Base-by-base conservation (phyloP, 2,113 vertebrate species). In the Platichthys stellatus region DNA sequence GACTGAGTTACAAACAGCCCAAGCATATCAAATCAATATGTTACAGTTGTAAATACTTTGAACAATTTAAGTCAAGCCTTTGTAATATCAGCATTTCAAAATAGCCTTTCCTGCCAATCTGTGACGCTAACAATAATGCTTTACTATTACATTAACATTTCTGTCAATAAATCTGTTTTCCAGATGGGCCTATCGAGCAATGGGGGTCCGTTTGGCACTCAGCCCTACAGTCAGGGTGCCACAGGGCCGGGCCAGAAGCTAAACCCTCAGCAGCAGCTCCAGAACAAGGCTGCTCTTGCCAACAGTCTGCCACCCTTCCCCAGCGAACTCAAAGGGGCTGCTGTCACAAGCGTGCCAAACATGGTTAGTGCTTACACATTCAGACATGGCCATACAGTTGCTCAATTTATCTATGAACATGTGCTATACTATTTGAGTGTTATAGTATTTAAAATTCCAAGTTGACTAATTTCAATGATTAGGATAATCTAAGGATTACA, bases 281-380 rank as follows among this genome's bases (percentile, higher is more conserved):
- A 97, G 79, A 96, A 88, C 92, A 99, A 99, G 91, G 94, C 95
- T 21, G 90, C 94, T 74, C 94, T 98, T 83, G 93, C 95, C 40
- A 99, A 96, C 84, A 98, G 95, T 89, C 92, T 98, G 92, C 94
- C 97, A 73, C 86, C 96, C 28, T 99, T 99, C 86, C 93, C 96
- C 79, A 81, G 92, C 24, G 97, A 99, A 85, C 96, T 98, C 90
- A 99, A 99, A 95, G 97, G 94, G 63, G 94, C 96, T 57, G 90
- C 96, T 59, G 92, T 94, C 61, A 86, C 85, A 0, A 96, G 92
- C 15, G 95, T 98, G 92, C 94, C 96, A 94, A 99, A 96, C 86
- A 96, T 99, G 97, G 97, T 99, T 90, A 96, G 97, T 87, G 26
- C 45, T 23, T 74, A 38, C 20, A 58, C 45, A 23, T 26, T 79